Percentiles rank a stretch among this genome's conserved stretches.
These are phyloP conservation scores for Karalla daura DNA, from an alignment of 2,797 vertebrate species.

Conservation along the genomic window DNA sequence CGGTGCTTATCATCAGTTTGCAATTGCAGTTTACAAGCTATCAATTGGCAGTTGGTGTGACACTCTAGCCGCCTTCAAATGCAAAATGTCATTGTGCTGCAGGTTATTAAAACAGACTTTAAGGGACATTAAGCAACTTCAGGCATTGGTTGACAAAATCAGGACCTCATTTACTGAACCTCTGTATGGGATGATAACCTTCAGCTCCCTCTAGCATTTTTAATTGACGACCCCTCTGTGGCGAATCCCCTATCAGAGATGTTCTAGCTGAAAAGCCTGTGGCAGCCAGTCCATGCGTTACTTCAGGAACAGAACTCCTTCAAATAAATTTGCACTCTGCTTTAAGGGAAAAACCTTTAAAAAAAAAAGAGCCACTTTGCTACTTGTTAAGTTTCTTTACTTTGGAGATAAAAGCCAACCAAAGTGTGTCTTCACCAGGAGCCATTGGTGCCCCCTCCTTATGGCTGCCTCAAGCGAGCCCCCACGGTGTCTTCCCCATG, in stretches of 20 bases:
- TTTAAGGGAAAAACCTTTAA: background rate
- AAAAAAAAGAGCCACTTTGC: background rate
- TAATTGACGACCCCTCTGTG: constrained; percentile 49
- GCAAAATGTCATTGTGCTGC: constrained; percentile 25
- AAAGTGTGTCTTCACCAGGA: constrained; percentile 18
- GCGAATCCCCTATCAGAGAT: constrained; percentile 27
- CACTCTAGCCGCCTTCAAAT: constrained; percentile 27
- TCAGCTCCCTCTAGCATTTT: constrained; percentile 32
- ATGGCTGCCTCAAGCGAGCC: too few relatives aligned
- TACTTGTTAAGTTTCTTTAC: constrained; percentile 8
- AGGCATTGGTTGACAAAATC: constrained; percentile 16
- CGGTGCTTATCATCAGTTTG: constrained; percentile 41
- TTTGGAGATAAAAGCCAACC: background rate
- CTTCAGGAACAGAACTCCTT: background rate
- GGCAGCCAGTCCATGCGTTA: background rate
- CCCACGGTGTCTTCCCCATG: too few relatives aligned
- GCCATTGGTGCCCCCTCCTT: too few relatives aligned
- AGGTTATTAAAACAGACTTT: constrained; percentile 41
- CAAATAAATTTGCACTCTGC: background rate
- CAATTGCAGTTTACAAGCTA: constrained; percentile 24
- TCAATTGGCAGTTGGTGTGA: constrained; percentile 14
- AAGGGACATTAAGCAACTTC: constrained; percentile 12
- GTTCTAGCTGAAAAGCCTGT: constrained; percentile 10
- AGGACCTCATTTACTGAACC: constrained; percentile 5
- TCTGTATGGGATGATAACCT: constrained; percentile 20